phyloP scores from a whole-genome alignment of 2,888 invertebrate genomes.

The Pollenia amentaria region DNA sequence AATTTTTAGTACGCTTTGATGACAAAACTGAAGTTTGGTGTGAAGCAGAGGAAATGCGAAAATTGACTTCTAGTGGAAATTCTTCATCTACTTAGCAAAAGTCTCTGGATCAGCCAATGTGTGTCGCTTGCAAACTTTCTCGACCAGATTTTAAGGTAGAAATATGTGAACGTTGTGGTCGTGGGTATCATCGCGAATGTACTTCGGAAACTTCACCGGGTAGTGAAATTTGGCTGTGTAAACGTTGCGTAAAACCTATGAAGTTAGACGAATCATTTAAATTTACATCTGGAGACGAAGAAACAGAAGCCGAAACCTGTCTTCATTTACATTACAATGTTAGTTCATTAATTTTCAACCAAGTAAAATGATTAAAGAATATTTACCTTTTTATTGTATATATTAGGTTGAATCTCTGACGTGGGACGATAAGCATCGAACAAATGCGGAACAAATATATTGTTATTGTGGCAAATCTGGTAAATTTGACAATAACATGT shows the following conservation, averaged over 20 bases:
- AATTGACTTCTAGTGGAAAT: slow-evolving; percentile 85
- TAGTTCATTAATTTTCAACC: slow-evolving; percentile 80
- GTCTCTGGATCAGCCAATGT: slow-evolving; percentile 85
- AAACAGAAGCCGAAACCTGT: slow-evolving; percentile 74
- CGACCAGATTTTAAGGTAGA: slow-evolving; percentile 91
- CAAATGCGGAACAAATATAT: slow-evolving; percentile 90
- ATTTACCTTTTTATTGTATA: slow-evolving; percentile 8
- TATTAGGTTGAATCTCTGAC: slow-evolving; percentile 87
- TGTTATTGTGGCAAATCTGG: slow-evolving; percentile 96
- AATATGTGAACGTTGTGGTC: slow-evolving; percentile 94
- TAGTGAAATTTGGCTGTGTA: slow-evolving; percentile 82
- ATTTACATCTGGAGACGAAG: slow-evolving; percentile 66
- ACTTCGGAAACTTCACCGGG: slow-evolving; percentile 84
- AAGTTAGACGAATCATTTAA: slow-evolving; percentile 75
- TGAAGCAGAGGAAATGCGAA: slow-evolving; percentile 90
- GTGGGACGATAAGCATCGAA: slow-evolving; percentile 91
- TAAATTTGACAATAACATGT: slow-evolving; percentile 95
- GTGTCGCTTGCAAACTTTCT: slow-evolving; percentile 91
- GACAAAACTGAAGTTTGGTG: slow-evolving; percentile 96
- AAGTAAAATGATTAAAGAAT: neutral
- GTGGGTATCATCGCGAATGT: slow-evolving; percentile 95
- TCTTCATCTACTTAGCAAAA: slow-evolving; percentile 18
- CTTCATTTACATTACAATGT: slow-evolving; percentile 89
- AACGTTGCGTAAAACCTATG: slow-evolving; percentile 83
- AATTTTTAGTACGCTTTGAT: slow-evolving; percentile 93